Evolutionary conservation across 1,140 invertebrate genomes (phyloP), one percentile per base, ranked within the genome.

Genomic region (Triops longicaudatus): DNA sequence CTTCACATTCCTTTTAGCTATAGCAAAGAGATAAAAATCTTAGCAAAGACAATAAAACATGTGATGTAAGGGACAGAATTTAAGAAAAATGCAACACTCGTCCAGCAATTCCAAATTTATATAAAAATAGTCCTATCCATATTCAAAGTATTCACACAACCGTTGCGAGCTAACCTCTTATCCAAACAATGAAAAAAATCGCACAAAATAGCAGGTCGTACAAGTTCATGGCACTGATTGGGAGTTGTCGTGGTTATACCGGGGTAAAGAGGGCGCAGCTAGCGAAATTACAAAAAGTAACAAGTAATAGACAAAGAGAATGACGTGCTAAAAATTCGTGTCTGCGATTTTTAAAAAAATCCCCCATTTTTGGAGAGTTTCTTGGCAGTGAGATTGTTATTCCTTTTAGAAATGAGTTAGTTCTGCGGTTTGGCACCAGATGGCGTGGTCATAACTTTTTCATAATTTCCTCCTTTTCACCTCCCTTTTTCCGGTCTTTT

Each of bases 41-140:
- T 22, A 63, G 50, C 50, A 22, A 63, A 63, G 22, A 22, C 22
- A n/a, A n/a, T 22, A 14, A 22, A 63, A 63, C 14, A 63, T 22
- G 50, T 17, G 22, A 22, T 37, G 31, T 37, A 5, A 63, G 17
- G 22, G n/a, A 63, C 50, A 63, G 17, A 22, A 63, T 63, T n/a
- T 9, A 17, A 63, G 17, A 17, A 63, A 63, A 63, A n/a, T 17
- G 9, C 3, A 0, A 22, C 3, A 63, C 14, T 14, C 14, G 14
- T n/a, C 14, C 50, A 63, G 14, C 50, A 22, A 63, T 63, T 6
- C 17, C 22, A 22, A 63, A 63, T 22, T 63, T 63, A 14, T 63
- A 63, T 63, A 63, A 63, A 63, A 63, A 63, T 63, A 63, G 50
- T 63, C 50, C 50, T 63, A 63, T 63, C 50, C 50, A 63, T 63